Evolutionary conservation across 2,113 vertebrate genomes (phyloP), one percentile per base, ranked within the genome.

Genomic region (Phyllopteryx taeniolatus): DNA sequence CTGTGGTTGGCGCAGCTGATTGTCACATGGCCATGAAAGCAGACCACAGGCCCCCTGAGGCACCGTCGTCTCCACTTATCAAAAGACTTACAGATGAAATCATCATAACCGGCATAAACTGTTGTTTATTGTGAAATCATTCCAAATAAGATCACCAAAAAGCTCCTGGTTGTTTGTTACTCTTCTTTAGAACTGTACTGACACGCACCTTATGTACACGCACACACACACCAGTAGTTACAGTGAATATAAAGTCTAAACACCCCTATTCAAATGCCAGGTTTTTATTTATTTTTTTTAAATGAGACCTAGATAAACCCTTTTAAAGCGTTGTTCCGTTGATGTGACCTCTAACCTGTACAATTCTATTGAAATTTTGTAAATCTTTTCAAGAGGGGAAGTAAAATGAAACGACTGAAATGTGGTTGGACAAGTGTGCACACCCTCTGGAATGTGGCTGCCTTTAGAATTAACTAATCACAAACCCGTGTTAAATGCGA

Each of bases 21-120:
- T 42, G 71, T 89, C 87, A 90, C 84, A 87, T 91, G 87, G 44
- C 70, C 65, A 64, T 75, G 67, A 84, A 76, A 81, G 35, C 22
- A 83, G 66, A 1, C 11, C 57, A 64, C 17, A 51, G 17, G 2
- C 74, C 70, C 31, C 76, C 84, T 83, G 0, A 69, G 80, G 85
- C 74, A 0, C 67, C 1, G 22, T 77, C 56, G 13, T 15, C 51
- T 71, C 46, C 27, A 72, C 64, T 49, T 65, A 67, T 85, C 79
- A 80, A 79, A 79, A 70, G 80, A 46, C 73, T 74, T 68, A 56
- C 33, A 73, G 17, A 79, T 74, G 19, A 78, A 74, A 72, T 11
- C 44, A 5, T 66, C 44, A 66, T 44, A 17, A 62, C 14, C 31
- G 66, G 68, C 2, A 22, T 20, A 62, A 60, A 64, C 51, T 57